A percentile compares a stretch with the other conserved stretches of the same genome.
phyloP scores from a whole-genome alignment of 2,797 vertebrate genomes.

The Phaenicophaeus curvirostris region DNA sequence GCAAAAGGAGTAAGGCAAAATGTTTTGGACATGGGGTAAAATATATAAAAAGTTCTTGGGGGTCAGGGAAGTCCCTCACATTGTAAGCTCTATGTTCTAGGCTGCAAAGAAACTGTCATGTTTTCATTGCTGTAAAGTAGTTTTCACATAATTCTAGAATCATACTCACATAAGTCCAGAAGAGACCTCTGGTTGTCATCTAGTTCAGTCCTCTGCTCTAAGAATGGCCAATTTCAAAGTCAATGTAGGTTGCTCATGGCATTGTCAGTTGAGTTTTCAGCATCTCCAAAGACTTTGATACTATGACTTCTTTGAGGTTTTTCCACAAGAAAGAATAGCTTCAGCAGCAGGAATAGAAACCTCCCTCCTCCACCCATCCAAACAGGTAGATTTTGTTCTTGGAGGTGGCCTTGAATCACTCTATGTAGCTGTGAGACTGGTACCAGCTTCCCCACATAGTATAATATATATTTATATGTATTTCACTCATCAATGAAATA shows the following conservation, averaged over 20 bases:
- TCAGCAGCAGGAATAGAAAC: background rate
- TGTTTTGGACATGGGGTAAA: background rate
- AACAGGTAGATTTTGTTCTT: background rate
- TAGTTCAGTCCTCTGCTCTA: background rate
- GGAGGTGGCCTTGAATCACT: background rate
- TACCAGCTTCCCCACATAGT: background rate
- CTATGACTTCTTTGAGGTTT: accelerated
- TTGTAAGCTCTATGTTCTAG: background rate
- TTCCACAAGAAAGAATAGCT: background rate
- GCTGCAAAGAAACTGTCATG: background rate
- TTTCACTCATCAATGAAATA: background rate
- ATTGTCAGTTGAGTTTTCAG: background rate
- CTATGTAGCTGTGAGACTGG: background rate
- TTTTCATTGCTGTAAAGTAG: background rate
- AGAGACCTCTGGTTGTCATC: background rate
- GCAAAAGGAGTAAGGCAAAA: background rate
- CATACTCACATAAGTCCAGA: background rate
- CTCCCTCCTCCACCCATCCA: accelerated
- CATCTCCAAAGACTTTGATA: background rate
- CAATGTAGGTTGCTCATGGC: background rate
- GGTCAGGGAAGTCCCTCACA: background rate
- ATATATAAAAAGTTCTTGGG: background rate
- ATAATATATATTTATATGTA: no score
- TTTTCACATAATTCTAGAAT: background rate
- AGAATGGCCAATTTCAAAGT: background rate